Evolutionary conservation across 2,113 vertebrate species (phyloP), one percentile per base, ranked within the genome.

Genomic region (Varanus salvator): DNA sequence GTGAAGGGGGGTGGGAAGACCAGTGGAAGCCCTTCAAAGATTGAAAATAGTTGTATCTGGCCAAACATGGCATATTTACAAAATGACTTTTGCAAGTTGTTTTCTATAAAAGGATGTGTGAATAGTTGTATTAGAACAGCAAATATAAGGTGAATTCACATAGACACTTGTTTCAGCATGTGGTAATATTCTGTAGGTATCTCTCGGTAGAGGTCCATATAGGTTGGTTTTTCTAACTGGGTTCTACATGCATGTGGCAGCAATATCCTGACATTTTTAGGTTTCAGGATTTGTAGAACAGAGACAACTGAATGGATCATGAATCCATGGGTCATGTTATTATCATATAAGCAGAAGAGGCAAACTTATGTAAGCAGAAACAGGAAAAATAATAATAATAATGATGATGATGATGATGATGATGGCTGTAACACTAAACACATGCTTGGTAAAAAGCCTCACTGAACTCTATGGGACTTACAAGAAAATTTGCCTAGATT

Each of bases 61-160:
- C 4, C 1, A 4, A 86, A 52, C 17, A n/a, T 11, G 29, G 7
- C 44, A 81, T 0, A 48, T n/a, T n/a, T n/a, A n/a, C n/a, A n/a
- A n/a, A n/a, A n/a, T n/a, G n/a, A n/a, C n/a, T 90, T 94, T 81
- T 71, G 23, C n/a, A 77, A 74, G 74, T 48, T 75, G 74, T 89
- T 88, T 85, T 66, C 87, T 83, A 3, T 5, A 15, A 85, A n/a
- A 6, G 8, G 1, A 11, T 8, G 15, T 64, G 88, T 83, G 88
- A 15, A 77, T 25, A 29, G 8, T 87, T 68, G 82, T 80, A 27
- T 64, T 87, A 84, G 82, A 95, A 93, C 89, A 71, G 54, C 90
- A 11, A 78, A 90, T 92, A 94, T 94, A 83, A 66, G n/a, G 19
- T 83, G 48, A 21, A 68, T 48, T 77, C 25, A 48, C 69, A 87